Evolutionary conservation across 2,797 vertebrate genomes (phyloP), one percentile per base, ranked within the genome.

Genomic region (Sebastes ruberrimus): DNA sequence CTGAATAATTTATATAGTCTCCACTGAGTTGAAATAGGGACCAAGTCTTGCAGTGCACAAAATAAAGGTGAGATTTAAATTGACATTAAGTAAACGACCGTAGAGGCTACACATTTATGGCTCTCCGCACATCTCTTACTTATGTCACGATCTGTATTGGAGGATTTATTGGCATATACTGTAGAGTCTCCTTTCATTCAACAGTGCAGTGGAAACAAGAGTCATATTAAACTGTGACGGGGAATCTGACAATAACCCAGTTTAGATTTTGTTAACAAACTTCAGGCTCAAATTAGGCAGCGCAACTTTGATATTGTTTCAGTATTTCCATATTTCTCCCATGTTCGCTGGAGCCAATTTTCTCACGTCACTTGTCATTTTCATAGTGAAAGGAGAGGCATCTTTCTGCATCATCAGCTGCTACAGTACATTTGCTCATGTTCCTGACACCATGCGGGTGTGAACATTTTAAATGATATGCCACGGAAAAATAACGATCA

Each of bases 1-100:
- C 57, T 90, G 89, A 89, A 92, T 92, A 88, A 92, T 91, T 86
- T 74, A 93, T 88, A 73, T 78, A 53, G 42, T 79, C 64, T 78
- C 59, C 25, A 62, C 76, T 60, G 74, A 81, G 81, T 64, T 78
- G 74, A 85, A 86, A 83, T 69, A 70, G 69, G 77, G 74, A 88
- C 64, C 52, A 65, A 70, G 75, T 81, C 71, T 83, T 76, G 83
- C 65, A 64, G 61, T 30, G 78, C 46, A 92, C 72, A 88, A 88
- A 88, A 93, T 89, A 86, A 91, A 89, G 82, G 87, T 82, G 80
- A 81, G 62, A 66, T 75, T 72, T 77, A 66, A 88, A 87, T 53
- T 87, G 84, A 89, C 86, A 85, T 86, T 88, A 83, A 75, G 62
- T 71, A 67, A 88, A 88, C 23, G 57, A 70, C 82, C 79, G 81